phyloP scores from a whole-genome alignment of 1,140 invertebrate genomes.

The Brachionus plicatilis region DNA sequence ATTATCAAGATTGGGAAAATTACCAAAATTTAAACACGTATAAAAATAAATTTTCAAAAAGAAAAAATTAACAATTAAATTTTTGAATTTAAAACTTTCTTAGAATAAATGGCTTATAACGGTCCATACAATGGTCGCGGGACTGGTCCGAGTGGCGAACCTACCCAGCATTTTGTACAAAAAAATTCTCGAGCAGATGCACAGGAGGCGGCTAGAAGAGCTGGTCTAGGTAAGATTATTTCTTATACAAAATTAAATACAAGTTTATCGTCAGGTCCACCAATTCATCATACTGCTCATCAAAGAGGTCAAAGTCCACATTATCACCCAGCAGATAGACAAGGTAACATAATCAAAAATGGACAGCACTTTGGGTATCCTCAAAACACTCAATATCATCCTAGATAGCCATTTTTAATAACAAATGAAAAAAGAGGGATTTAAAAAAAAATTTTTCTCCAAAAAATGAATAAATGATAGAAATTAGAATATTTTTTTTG shows the following conservation, averaged over 20 bases:
- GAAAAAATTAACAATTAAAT: background rate
- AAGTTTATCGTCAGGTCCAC: background rate
- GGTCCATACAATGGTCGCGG: background rate
- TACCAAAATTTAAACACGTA: background rate
- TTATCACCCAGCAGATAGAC: constrained; percentile 12
- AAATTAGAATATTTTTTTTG: too few species aligned
- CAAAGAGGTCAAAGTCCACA: background rate
- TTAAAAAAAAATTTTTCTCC: too few species aligned
- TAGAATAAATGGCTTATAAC: background rate
- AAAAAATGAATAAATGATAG: too few species aligned
- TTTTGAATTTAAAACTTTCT: background rate
- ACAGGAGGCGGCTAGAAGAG: background rate
- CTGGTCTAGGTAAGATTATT: background rate
- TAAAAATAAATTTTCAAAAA: background rate
- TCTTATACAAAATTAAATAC: background rate
- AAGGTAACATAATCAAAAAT: constrained; percentile 1
- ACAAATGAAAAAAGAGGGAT: too few species aligned
- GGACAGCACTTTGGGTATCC: constrained; percentile 6
- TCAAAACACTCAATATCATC: background rate
- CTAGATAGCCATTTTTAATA: background rate
- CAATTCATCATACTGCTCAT: constrained; percentile 19
- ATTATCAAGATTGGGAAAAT: background rate
- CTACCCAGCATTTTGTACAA: background rate
- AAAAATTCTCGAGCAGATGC: background rate
- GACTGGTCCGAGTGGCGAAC: constrained; percentile 13